These are phyloP conservation scores for Stratiomys singularior DNA, from an alignment of 2,888 invertebrate species.

Conservation along the genomic window DNA sequence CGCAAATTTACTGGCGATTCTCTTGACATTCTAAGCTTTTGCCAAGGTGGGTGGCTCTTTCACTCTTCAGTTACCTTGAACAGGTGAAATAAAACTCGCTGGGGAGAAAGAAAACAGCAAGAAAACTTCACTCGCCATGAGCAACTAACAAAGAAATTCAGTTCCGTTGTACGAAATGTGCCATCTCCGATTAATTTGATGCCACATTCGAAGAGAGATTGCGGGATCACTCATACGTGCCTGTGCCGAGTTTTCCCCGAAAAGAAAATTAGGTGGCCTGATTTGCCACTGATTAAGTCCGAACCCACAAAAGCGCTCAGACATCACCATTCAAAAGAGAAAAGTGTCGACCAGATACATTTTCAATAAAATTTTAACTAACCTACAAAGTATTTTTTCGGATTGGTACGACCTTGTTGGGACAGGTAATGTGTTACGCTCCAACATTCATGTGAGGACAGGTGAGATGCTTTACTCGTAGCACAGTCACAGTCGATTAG, in stretches of 20 bases:
- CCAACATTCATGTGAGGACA: not conserved
- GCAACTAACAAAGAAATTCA: not conserved
- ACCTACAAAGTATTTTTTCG: not conserved
- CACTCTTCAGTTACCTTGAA: not conserved
- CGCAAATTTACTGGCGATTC: not conserved
- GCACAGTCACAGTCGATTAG: too few relatives aligned
- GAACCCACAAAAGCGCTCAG: not conserved
- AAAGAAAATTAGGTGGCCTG: not conserved
- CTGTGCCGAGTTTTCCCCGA: not conserved
- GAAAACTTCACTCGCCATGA: not conserved
- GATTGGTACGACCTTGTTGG: not conserved
- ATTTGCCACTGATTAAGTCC: not conserved
- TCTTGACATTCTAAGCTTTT: not conserved
- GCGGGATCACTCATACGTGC: too few relatives aligned
- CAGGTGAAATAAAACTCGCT: not conserved
- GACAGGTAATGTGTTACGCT: not conserved
- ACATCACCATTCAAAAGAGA: not conserved
- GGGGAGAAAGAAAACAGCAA: not conserved
- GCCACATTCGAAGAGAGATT: too few relatives aligned
- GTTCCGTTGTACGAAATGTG: too few relatives aligned
- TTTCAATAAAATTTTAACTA: slow-evolving; percentile 32
- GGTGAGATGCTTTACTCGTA: not conserved
- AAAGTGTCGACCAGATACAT: not conserved
- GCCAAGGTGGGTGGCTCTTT: not conserved
- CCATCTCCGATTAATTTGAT: too few relatives aligned